Percentiles rank a stretch among this genome's conserved stretches.
These are phyloP conservation scores for Zaprionus kolodkinae DNA, from an alignment of 1,140 invertebrate genomes.

Conservation along the genomic window DNA sequence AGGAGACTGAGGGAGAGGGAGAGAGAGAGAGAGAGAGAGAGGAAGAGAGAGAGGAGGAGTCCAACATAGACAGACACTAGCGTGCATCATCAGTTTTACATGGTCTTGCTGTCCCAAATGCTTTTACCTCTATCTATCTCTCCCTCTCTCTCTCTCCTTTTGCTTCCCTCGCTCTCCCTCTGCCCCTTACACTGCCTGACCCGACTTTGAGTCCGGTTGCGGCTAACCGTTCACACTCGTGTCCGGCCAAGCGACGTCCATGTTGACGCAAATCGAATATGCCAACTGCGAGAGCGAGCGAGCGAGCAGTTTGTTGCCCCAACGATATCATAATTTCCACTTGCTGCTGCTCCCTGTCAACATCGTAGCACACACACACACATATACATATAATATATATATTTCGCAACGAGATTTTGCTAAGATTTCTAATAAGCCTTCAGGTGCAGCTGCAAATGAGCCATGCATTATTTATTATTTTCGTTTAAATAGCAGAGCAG, in stretches of 20 bases:
- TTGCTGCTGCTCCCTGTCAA: conserved; percentile 23
- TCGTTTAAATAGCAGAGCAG: conserved; percentile 52
- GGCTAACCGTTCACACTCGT: conserved; percentile 41
- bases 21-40: conserved; percentile 14
- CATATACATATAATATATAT: conserved; percentile 13
- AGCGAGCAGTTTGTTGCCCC: conserved; percentile 45
- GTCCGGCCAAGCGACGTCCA: conserved; percentile 45
- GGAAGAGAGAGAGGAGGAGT: not conserved
- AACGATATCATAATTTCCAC: conserved; percentile 71
- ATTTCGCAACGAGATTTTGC: conserved; percentile 14
- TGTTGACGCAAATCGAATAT: conserved; percentile 78
- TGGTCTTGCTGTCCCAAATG: conserved; percentile 20
- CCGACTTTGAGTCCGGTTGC: conserved; percentile 2
- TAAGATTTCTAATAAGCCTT: conserved; percentile 68
- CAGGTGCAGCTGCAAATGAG: conserved; percentile 78
- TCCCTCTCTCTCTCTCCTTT: no score
- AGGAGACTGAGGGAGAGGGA: conserved; percentile 3
- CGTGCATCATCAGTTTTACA: conserved; percentile 52
- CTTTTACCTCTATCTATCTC: not conserved
- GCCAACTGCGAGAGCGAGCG: conserved; percentile 52
- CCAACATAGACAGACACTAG: conserved; percentile 49
- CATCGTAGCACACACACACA: conserved; percentile 9
- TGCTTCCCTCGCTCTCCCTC: not conserved
- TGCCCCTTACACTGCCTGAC: not conserved
- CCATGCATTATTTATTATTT: conserved; percentile 71